Conservation (phyloP, 2,113 vertebrate genomes). For the Asarcornis scutulata region DNA sequence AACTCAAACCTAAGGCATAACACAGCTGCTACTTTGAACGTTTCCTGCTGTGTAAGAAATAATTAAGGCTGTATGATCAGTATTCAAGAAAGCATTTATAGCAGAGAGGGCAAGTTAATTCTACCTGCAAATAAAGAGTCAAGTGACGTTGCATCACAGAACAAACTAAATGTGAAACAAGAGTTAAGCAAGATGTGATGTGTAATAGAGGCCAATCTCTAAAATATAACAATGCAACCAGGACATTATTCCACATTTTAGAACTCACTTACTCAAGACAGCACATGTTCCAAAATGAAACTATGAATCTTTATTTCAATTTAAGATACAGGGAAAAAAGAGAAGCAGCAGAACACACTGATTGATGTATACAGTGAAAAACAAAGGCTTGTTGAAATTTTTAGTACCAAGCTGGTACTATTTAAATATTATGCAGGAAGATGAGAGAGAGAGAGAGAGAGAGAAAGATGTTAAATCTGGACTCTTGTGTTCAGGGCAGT, state of each 20-base stretch:
- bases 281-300: neutral
- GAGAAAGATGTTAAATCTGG: neutral
- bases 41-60: conserved; percentile 68
- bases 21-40: conserved; percentile 63
- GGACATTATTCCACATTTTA: neutral
- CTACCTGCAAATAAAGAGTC: conserved; percentile 4
- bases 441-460: fast-evolving
- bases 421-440: neutral
- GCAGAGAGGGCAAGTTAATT: neutral
- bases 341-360: neutral
- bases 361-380: neutral
- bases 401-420: neutral
- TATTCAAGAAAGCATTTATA: neutral
- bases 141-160: neutral
- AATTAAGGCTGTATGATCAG: conserved; percentile 43
- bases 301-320: neutral
- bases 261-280: neutral
- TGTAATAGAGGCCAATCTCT: neutral
- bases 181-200: neutral
- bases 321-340: neutral
- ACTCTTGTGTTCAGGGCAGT: neutral
- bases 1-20: conserved; percentile 61
- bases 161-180: neutral
- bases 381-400: neutral
- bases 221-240: neutral